Conservation (phyloP, 1,140 invertebrate species). For the Zaprionus taronus region DNA sequence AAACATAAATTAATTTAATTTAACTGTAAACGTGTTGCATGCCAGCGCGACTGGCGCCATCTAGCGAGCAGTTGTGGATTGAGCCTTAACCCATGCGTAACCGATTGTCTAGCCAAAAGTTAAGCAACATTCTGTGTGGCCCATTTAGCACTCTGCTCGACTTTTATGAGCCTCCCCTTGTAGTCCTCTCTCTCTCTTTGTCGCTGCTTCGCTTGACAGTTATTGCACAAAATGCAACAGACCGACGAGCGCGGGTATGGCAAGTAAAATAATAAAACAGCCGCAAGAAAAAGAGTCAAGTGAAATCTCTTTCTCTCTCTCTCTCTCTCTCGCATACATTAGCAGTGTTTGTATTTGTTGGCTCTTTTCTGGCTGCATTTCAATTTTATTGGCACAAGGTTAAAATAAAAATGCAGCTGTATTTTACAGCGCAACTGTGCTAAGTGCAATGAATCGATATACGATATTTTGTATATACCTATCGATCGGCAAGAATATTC, state of each 20-base stretch:
- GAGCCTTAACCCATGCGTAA: conserved; percentile 51
- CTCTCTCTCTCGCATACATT: conserved; percentile 17
- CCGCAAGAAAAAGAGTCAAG: conserved; percentile 42
- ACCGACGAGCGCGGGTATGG: not conserved
- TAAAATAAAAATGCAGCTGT: conserved; percentile 36
- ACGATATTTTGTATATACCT: too few species aligned
- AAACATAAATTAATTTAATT: conserved; percentile 38
- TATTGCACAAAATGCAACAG: conserved; percentile 34
- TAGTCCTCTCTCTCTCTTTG: not conserved
- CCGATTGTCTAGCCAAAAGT: conserved; percentile 61
- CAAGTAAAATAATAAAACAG: conserved; percentile 21
- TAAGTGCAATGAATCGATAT: conserved; percentile 35
- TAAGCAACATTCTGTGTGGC: conserved; percentile 41
- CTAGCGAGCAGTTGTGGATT: conserved; percentile 18
- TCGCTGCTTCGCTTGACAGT: conserved; percentile 20
- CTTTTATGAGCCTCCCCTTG: conserved; percentile 9
- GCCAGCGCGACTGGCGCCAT: conserved; percentile 47
- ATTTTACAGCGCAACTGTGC: conserved; percentile 36
- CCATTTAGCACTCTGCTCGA: conserved; percentile 29
- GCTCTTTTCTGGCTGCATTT: conserved; percentile 48
- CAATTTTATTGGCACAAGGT: conserved; percentile 72
- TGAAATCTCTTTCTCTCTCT: conserved; percentile 9
- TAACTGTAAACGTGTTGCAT: conserved; percentile 43
- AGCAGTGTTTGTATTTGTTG: conserved; percentile 18
- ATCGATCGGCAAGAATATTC: not conserved